phyloP scores from a whole-genome alignment of 2,888 invertebrate genomes.

The Cheilosia urbana region DNA sequence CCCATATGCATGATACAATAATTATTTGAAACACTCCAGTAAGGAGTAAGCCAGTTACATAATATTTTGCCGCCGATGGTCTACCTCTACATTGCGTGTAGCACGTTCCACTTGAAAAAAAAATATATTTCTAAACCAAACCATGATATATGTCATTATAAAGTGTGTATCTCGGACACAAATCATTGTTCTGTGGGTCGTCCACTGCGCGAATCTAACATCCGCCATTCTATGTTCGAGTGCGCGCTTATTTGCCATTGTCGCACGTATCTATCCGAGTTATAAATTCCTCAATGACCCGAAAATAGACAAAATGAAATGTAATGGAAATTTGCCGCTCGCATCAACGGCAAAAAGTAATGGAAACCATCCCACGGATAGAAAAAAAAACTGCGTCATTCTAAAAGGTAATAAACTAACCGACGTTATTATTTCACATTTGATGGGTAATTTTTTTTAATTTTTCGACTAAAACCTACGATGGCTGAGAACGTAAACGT shows the following conservation, averaged over 20 bases:
- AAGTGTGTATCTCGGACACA: conserved; percentile 46
- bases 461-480: neutral
- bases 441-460: neutral
- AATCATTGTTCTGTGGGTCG: conserved; percentile 50
- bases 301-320: conserved; percentile 46
- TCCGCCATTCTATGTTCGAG: conserved; percentile 47
- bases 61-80: neutral
- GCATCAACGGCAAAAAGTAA: conserved; percentile 22
- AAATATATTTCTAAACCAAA: conserved; percentile 24
- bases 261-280: conserved; percentile 20
- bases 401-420: neutral
- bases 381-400: neutral
- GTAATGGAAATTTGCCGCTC: conserved; percentile 41
- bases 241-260: conserved; percentile 13
- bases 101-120: conserved; percentile 11
- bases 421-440: neutral
- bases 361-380: conserved; percentile 31
- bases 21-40: no score
- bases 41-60: no score
- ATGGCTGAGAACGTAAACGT: neutral
- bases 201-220: conserved; percentile 25
- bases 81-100: neutral
- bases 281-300: conserved; percentile 41
- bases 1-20: no score
- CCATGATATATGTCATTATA: conserved; percentile 45